Conservation (phyloP, 2,888 invertebrate genomes). For the Stegana nigrithorax region DNA sequence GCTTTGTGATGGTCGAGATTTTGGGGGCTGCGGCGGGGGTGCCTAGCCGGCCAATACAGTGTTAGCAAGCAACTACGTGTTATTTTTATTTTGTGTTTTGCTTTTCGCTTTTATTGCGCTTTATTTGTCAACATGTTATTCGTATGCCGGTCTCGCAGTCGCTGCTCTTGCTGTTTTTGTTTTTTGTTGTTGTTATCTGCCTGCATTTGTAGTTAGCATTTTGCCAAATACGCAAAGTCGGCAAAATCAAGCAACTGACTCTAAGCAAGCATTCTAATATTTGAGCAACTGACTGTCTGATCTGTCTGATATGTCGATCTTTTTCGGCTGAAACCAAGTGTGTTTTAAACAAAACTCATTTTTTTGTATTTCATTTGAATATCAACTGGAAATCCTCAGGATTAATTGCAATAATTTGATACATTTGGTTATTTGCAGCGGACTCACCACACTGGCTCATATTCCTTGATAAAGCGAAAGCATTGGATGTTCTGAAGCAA, state of each 20-base stretch:
- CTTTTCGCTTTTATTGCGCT: conserved; percentile 40
- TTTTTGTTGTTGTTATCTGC: conserved; percentile 13
- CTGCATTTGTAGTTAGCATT: background rate
- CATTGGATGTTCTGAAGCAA: conserved; percentile 80
- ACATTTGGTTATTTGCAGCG: conserved; percentile 38
- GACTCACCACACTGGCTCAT: conserved; percentile 67
- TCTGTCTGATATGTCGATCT: background rate
- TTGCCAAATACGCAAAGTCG: too few relatives aligned
- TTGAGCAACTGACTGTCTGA: background rate
- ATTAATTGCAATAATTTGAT: too few relatives aligned
- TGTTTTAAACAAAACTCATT: too few relatives aligned
- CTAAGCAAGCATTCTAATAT: background rate
- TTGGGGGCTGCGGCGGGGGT: background rate
- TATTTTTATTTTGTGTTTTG: conserved; percentile 47
- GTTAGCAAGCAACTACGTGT: conserved; percentile 9
- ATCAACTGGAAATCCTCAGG: too few relatives aligned
- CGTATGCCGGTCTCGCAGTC: conserved; percentile 8
- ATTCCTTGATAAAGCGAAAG: conserved; percentile 79
- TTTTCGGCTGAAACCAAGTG: background rate
- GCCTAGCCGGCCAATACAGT: background rate
- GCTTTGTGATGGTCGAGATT: background rate
- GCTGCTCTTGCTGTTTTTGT: conserved; percentile 8
- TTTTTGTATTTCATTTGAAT: too few relatives aligned
- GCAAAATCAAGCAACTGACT: conserved; percentile 4
- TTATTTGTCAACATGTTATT: conserved; percentile 10